Evolutionary conservation across 1,140 invertebrate species (phyloP).

Genomic region (Diprion similis): DNA sequence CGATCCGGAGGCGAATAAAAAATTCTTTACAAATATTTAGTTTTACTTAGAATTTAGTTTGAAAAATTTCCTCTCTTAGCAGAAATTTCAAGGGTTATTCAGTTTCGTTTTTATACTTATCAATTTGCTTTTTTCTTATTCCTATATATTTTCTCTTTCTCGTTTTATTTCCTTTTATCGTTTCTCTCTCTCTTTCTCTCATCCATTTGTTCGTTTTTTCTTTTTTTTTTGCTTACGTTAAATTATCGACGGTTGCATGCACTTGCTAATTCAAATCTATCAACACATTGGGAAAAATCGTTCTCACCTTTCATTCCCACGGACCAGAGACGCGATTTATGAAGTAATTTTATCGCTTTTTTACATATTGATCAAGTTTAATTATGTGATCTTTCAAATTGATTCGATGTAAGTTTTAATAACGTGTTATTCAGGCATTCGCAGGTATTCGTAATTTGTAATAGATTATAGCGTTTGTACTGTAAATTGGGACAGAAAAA

Average conservation of each 20-base stretch:
- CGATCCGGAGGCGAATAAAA: not conserved
- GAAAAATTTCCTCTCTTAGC: not conserved
- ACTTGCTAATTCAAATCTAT: constrained; percentile 27
- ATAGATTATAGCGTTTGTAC: too few species aligned
- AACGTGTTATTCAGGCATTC: too few species aligned
- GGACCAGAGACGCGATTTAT: constrained; percentile 8
- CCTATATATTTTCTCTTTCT: constrained; percentile 24
- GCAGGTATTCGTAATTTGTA: too few species aligned
- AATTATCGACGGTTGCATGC: constrained; percentile 41
- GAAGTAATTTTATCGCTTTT: too few species aligned
- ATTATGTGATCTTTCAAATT: too few species aligned
- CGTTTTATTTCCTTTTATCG: not conserved
- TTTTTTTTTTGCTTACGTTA: constrained; percentile 39
- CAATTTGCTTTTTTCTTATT: not conserved
- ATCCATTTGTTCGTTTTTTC: constrained; percentile 34
- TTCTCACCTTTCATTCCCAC: too few species aligned
- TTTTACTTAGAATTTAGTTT: not conserved
- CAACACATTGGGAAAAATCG: not conserved
- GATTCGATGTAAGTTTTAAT: too few species aligned
- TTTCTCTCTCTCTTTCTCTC: constrained; percentile 9
- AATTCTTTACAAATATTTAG: not conserved
- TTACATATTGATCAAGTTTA: too few species aligned
- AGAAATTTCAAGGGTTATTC: too few species aligned
- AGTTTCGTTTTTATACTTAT: too few species aligned
- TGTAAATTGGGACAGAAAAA: too few species aligned